Percentiles rank a stretch among this genome's conserved stretches.
Conservation (phyloP, 2,888 invertebrate species). For the Clostera curtula region DNA sequence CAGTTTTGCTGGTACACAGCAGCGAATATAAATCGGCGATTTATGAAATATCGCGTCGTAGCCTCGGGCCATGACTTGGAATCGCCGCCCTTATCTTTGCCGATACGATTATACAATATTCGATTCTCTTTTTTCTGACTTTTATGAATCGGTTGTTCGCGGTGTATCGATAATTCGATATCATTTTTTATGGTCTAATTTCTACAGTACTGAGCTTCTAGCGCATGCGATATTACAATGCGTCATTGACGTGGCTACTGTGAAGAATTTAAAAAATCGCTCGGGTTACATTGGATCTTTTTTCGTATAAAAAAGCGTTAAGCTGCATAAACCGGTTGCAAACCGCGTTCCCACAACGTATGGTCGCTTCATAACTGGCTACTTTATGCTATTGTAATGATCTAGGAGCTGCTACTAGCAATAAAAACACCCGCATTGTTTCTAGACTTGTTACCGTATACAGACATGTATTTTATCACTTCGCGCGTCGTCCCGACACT, state of each 20-base stretch:
- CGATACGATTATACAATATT: slow-evolving; percentile 68
- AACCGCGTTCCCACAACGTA: slow-evolving; percentile 48
- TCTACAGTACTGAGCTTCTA: slow-evolving; percentile 12
- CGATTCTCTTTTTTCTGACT: slow-evolving; percentile 65
- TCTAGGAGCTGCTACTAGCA: slow-evolving; percentile 53
- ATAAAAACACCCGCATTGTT: slow-evolving; percentile 66
- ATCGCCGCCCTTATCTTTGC: slow-evolving; percentile 63
- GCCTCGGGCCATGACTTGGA: slow-evolving; percentile 61
- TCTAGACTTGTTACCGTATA: slow-evolving; percentile 52
- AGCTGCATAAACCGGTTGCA: slow-evolving; percentile 54
- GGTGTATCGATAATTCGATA: slow-evolving; percentile 66
- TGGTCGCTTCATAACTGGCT: slow-evolving; percentile 63
- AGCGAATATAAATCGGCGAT: slow-evolving; percentile 70
- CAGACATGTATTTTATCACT: slow-evolving; percentile 49
- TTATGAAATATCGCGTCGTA: slow-evolving; percentile 66
- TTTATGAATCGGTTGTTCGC: slow-evolving; percentile 69
- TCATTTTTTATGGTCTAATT: slow-evolving; percentile 52
- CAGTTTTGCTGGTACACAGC: slow-evolving; percentile 53
- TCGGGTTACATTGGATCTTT: slow-evolving; percentile 38
- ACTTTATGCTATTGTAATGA: slow-evolving; percentile 70
- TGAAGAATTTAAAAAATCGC: slow-evolving; percentile 35
- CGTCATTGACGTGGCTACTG: slow-evolving; percentile 20
- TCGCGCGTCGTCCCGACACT: slow-evolving; percentile 42
- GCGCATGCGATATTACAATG: slow-evolving; percentile 2
- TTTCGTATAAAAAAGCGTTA: slow-evolving; percentile 57